These are phyloP conservation scores for Halcyon chelicuti DNA, from an alignment of 2,797 vertebrate species.

Conservation along the genomic window DNA sequence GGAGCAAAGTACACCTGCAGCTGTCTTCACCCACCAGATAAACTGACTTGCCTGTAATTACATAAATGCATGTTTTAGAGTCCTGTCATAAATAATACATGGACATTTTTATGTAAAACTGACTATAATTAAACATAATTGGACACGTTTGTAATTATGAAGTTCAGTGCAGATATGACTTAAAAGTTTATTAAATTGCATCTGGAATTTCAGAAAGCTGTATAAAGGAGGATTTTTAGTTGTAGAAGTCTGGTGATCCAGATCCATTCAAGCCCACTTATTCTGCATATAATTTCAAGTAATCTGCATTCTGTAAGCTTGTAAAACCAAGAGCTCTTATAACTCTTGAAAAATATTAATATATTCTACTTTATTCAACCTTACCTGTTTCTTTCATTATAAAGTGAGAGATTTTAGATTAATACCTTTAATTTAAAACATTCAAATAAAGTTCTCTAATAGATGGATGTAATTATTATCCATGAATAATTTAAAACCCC, in stretches of 20 bases:
- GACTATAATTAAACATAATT: background rate
- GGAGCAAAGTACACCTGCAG: background rate
- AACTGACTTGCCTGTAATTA: background rate
- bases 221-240: background rate
- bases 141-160: background rate
- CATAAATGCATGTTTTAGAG: background rate
- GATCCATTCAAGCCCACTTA: background rate
- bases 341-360: background rate
- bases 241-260: background rate
- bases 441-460: background rate
- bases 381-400: background rate
- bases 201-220: background rate
- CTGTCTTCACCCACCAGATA: background rate
- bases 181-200: background rate
- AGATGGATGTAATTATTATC: background rate
- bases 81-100: background rate
- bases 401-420: background rate
- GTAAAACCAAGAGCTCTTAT: background rate
- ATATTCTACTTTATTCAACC: background rate
- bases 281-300: background rate
- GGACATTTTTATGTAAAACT: background rate
- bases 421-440: background rate
- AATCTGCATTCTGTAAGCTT: background rate
- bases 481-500: background rate
- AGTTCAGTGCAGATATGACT: background rate